phyloP scores from a whole-genome alignment of 2,888 invertebrate species.

The Tenthredo mesomela region DNA sequence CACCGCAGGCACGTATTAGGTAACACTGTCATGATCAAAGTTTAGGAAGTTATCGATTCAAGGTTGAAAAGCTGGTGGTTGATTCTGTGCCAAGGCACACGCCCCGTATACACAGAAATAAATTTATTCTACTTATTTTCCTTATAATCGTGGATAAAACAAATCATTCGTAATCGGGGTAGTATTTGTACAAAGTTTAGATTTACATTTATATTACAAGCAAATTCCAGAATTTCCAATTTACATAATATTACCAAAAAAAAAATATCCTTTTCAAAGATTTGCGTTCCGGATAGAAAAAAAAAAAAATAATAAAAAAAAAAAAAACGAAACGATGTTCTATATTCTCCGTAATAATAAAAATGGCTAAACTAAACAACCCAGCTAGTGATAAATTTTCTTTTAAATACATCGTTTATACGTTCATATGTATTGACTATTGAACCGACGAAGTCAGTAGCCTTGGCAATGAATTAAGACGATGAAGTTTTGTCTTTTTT shows the following conservation, averaged over 20 bases:
- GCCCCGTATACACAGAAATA: not conserved
- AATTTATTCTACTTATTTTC: conserved; percentile 3
- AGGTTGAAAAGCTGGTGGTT: conserved; percentile 44
- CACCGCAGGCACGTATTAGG: not conserved
- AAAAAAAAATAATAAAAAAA: not conserved
- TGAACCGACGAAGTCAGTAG: not conserved
- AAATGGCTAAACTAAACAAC: not conserved
- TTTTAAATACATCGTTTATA: not conserved
- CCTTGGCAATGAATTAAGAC: conserved; percentile 32
- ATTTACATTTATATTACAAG: not conserved
- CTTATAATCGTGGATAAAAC: not conserved
- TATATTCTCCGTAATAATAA: not conserved
- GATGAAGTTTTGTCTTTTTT: not conserved
- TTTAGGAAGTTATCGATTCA: conserved; percentile 40
- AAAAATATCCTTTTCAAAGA: not conserved
- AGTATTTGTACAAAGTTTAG: not conserved
- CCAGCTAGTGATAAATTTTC: not conserved
- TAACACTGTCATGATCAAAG: conserved; percentile 29
- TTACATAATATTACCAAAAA: not conserved
- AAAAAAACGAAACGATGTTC: not conserved
- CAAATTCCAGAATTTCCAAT: not conserved
- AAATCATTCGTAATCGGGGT: not conserved
- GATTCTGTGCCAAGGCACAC: conserved; percentile 36
- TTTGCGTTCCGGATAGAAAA: not conserved
- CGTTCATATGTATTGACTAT: not conserved